Evolutionary conservation across 2,797 vertebrate species (phyloP), one percentile per base, ranked within the genome.

Genomic region (Arnoldichthys spilopterus): DNA sequence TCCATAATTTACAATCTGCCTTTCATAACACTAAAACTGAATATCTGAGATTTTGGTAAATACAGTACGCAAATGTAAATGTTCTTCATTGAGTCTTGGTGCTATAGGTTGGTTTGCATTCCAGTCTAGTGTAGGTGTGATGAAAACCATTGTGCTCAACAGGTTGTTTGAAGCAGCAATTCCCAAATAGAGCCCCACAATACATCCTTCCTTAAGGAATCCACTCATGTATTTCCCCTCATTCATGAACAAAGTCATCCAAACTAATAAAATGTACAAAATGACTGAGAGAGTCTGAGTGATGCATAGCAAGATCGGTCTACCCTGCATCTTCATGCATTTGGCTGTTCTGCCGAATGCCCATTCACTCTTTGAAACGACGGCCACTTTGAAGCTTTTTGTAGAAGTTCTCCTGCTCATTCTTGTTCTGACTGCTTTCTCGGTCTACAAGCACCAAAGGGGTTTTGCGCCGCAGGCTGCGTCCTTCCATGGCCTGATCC

Each of bases 391-490:
- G 94, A 85, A 95, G 90, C 71, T 94, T 94, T 82, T 92, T 93
- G 82, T 94, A 96, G 87, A 93, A 95, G 0, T 89, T 85, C 34
- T 85, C 84, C 70, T 83, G 82, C 59, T 82, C 81, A 84, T 43
- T 95, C 93, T 0, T 82, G 85, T 62, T 95, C 92, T 0, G 40
- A 75, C 0, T 76, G 73, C 22, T 47, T 30, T 92, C 93, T 5
- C 90, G 88, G 2, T 91, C 85, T 37, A 85, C 49, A 0, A 91
- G 92, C 13, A 93, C 90, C 0, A 88, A 75, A 0, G 94, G 90
- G 0, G 90, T 93, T 78, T 97, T 96, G 84, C 96, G 94, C 22
- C 96, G 88, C 84, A 97, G 91, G 0, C 94, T 95, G 74, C 93
- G 90, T 0, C 88, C 66, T 0, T 94, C 93, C 30, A 90, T 83